Conservation (phyloP, 2,888 invertebrate species). For the Pollenia amentaria region DNA sequence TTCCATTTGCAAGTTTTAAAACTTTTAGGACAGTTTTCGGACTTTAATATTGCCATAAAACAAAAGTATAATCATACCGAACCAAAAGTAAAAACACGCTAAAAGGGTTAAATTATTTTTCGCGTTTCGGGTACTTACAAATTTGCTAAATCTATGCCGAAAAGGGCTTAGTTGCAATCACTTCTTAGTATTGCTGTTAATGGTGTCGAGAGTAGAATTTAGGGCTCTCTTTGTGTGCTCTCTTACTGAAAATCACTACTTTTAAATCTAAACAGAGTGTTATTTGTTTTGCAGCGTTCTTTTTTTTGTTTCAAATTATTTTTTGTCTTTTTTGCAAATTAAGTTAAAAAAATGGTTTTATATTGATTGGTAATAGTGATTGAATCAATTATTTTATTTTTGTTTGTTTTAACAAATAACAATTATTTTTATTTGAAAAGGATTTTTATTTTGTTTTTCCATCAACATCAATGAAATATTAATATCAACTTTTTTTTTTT, state of each 20-base stretch:
- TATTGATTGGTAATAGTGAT: not conserved
- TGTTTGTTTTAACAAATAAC: slow-evolving; percentile 5
- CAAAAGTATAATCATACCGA: too few species aligned
- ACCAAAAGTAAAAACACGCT: too few species aligned
- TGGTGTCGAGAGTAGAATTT: too few species aligned
- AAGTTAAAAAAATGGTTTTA: not conserved
- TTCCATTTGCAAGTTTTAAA: too few species aligned
- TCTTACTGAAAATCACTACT: too few species aligned
- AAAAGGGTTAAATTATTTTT: too few species aligned
- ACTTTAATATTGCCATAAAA: too few species aligned
- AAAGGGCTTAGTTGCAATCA: too few species aligned
- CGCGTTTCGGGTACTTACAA: too few species aligned
- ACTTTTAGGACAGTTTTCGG: too few species aligned
- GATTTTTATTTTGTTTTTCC: slow-evolving; percentile 24
- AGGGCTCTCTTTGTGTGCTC: not conserved
- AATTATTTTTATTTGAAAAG: slow-evolving; percentile 38
- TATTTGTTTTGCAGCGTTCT: not conserved
- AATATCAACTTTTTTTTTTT: not conserved
- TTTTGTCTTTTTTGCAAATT: not conserved
- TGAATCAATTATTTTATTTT: not conserved
- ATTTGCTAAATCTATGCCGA: too few species aligned
- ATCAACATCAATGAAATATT: slow-evolving; percentile 20
- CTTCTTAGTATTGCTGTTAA: too few species aligned
- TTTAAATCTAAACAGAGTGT: slow-evolving; percentile 1
- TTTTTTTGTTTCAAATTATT: not conserved